Evolutionary conservation across 2,797 vertebrate species (phyloP), one percentile per base, ranked within the genome.

Genomic region (Gallinago nigripennis): DNA sequence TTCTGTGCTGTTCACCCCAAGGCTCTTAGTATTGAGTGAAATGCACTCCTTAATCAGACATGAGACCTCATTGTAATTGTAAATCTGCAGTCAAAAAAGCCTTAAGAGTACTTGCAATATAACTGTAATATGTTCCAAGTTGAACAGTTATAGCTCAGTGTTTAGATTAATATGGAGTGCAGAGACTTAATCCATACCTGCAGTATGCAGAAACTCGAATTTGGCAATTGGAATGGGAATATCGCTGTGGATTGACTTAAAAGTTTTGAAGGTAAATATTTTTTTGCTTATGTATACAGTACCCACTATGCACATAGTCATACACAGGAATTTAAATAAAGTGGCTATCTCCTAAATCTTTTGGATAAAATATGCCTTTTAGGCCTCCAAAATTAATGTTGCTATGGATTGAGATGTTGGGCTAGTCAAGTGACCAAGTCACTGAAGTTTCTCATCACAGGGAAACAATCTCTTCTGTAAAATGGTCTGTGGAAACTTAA

Each of bases 11-110:
- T 54, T 91, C 57, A 68, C 82, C 84, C 69, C 37, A 46, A 85
- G 69, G 94, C 86, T 89, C 35, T 83, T 50, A 72, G 54, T 63
- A 93, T 53, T 85, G 82, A 94, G 54, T 73, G 70, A 86, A 94
- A 92, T 75, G 66, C 13, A 41, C 51, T 92, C 58, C 28, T 91
- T 90, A 95, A 86, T 91, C 95, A 94, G 69, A 91, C 27, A 45
- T 69, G 76, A 95, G 58, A 75, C 58, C 46, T 88, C 58, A 76
- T 69, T 90, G 79, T 82, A 92, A 91, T 86, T 94, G 88, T 88
- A 92, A 79, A 93, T 86, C 25, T 91, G 35, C 54, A 71, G 69
- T 57, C 37, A 61, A 71, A 87, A 75, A 85, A 71, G 24, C 82
- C 65, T 79, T 57, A 65, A 68, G 72, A 91, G 37, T 54, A 56